Base-by-base conservation (phyloP, 2,888 invertebrate species). In the Meteorus cinctellus region DNA sequence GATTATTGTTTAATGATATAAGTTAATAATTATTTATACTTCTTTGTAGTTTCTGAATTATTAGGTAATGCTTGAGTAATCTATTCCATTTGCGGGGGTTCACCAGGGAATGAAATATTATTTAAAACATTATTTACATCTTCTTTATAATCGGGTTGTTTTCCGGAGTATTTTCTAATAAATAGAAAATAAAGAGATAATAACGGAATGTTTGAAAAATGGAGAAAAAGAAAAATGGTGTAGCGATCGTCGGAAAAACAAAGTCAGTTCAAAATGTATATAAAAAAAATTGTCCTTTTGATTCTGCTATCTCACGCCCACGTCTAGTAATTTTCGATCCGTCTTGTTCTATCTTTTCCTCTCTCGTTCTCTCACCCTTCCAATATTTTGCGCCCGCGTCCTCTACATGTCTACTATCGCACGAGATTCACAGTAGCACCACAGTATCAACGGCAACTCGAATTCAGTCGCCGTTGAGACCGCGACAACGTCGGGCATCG, bases 381-480 rank as follows among this genome's bases (percentile, higher is more conserved):
- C 24, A 27, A 63, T 48, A 27, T 75, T 45, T 62, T 74, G 78
- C 78, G 67, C 74, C 74, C 74, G 69, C 72, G 36, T 63, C 66
- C 72, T 69, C 75, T 66, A 55, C 66, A 19, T 55, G 19, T 8
- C 55, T 55, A 19, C 76, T 78, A 79, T 78, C 82, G 81, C 80
- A 82, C 82, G 82, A 55, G 55, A 82, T 82, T 81, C 83, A 80
- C 80, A 79, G 83, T 81, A 81, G 81, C 80, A 83, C 82, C 83
- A 82, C 87, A 88, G 87, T 87, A 86, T 86, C 86, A 86, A 84
- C 83, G 81, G 83, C 81, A 83, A 81, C 82, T 82, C 83, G 82
- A 85, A 84, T 85, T 88, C 88, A 89, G 89, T 89, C 86, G 87
- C 88, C 84, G 87, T 85, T 86, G 84, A 88, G 87, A 88, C 86